phyloP scores from a whole-genome alignment of 2,888 invertebrate genomes.

The Lingula anatina region DNA sequence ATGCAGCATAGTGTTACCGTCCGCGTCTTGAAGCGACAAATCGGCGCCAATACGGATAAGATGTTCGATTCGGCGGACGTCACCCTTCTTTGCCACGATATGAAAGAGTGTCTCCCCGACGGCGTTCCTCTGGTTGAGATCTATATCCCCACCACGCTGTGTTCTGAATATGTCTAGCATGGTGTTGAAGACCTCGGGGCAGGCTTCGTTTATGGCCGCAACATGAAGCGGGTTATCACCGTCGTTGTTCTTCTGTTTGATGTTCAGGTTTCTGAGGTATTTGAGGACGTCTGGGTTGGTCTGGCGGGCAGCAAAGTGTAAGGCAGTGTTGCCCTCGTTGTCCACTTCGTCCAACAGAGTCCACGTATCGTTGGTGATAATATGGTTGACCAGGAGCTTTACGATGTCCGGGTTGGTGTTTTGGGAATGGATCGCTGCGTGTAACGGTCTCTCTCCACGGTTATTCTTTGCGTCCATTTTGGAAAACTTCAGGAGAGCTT shows the following conservation, averaged over 20 bases:
- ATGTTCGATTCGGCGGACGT: slow-evolving; percentile 15
- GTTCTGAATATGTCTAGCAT: slow-evolving; percentile 37
- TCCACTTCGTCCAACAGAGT: slow-evolving; percentile 41
- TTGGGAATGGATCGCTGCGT: slow-evolving; percentile 29
- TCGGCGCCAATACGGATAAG: slow-evolving; percentile 32
- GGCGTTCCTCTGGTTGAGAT: slow-evolving; percentile 29
- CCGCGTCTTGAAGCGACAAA: slow-evolving; percentile 20
- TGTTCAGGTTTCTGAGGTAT: slow-evolving; percentile 32
- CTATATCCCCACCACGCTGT: slow-evolving; percentile 27
- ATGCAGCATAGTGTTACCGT: slow-evolving; percentile 42
- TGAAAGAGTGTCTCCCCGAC: slow-evolving; percentile 25
- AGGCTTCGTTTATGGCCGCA: slow-evolving; percentile 25
- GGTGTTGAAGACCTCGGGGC: slow-evolving; percentile 27
- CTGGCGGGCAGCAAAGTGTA: slow-evolving; percentile 40
- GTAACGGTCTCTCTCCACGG: slow-evolving; percentile 36
- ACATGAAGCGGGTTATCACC: slow-evolving; percentile 34
- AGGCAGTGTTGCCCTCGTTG: slow-evolving; percentile 36
- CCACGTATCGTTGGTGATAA: slow-evolving; percentile 45
- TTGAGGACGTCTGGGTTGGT: slow-evolving; percentile 33
- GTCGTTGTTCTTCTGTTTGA: slow-evolving; percentile 30
- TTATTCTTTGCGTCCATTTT: slow-evolving; percentile 36
- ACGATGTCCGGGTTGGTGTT: slow-evolving; percentile 25
- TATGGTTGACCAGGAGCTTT: slow-evolving; percentile 29
- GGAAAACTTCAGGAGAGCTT: slow-evolving; percentile 23
- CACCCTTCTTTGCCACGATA: slow-evolving; percentile 20